These are phyloP conservation scores for Catostomus latipinnis DNA, from an alignment of 2,797 vertebrate genomes.

Conservation along the genomic window DNA sequence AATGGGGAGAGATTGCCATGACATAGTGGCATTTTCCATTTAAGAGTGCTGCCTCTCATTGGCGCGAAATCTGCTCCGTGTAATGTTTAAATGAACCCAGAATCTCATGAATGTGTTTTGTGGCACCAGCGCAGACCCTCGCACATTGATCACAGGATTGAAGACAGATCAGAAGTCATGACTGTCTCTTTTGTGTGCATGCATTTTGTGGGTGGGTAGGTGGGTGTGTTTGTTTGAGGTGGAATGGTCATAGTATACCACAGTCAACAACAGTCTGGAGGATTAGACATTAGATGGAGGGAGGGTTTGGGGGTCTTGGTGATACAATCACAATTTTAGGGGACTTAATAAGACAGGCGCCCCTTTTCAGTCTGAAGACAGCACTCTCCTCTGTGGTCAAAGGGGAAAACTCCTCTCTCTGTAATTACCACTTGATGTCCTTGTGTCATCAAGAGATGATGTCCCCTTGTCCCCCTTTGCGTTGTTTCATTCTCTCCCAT, in stretches of 20 bases:
- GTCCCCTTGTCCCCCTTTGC: slow-evolving; percentile 28
- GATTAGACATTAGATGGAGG: slow-evolving; percentile 57
- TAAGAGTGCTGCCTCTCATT: slow-evolving; percentile 71
- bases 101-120: slow-evolving; percentile 82
- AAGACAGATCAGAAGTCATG: slow-evolving; percentile 64
- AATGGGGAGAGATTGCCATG: slow-evolving; percentile 76
- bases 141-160: slow-evolving; percentile 77
- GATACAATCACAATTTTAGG: slow-evolving; percentile 73
- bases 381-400: slow-evolving; percentile 45
- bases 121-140: slow-evolving; percentile 78
- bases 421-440: slow-evolving; percentile 64
- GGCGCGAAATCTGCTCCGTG: slow-evolving; percentile 75
- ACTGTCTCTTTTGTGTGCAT: slow-evolving; percentile 58
- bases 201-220: slow-evolving; percentile 42
- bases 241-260: slow-evolving; percentile 49
- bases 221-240: slow-evolving; percentile 45
- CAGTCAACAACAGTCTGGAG: slow-evolving; percentile 48
- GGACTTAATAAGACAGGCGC: slow-evolving; percentile 74
- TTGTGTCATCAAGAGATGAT: slow-evolving; percentile 52
- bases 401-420: slow-evolving; percentile 63
- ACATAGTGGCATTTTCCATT: slow-evolving; percentile 80
- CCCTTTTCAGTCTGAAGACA: slow-evolving; percentile 73
- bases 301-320: slow-evolving; percentile 52
- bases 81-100: slow-evolving; percentile 82
- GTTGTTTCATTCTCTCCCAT: slow-evolving; percentile 40